Conservation (phyloP, 1,140 invertebrate genomes). For the Drosophila nikananu region DNA sequence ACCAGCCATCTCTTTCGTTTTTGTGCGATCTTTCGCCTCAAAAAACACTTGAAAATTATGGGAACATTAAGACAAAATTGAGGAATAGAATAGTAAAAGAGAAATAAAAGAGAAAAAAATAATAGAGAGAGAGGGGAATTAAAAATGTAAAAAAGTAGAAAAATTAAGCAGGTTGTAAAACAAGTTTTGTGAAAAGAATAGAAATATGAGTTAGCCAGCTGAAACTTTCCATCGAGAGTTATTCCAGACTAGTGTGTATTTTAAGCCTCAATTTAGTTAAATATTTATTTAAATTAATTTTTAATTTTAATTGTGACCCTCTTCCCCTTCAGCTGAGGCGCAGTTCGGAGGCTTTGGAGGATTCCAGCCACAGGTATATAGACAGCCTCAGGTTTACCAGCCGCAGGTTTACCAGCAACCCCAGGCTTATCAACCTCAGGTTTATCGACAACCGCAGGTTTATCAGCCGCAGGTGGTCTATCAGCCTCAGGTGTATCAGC, state of each 20-base stretch:
- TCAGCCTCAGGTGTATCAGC: conserved; percentile 10
- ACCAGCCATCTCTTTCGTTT: conserved; percentile 32
- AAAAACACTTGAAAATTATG: conserved; percentile 2
- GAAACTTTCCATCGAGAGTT: conserved; percentile 16
- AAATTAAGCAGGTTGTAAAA: conserved; percentile 23
- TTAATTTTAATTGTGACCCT: background rate
- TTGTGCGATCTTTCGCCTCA: conserved; percentile 16
- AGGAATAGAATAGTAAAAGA: background rate
- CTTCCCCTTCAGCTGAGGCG: conserved; percentile 32
- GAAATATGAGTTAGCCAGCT: background rate
- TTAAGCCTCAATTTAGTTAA: too few relatives aligned
- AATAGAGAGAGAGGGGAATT: conserved; percentile 2
- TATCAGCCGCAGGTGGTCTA: conserved; percentile 2
- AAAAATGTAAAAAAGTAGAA: background rate
- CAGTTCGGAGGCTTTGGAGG: conserved; percentile 57
- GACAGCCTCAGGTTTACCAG: conserved; percentile 11
- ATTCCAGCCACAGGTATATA: conserved; percentile 50
- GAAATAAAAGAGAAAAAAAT: background rate
- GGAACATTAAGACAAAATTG: conserved; percentile 6
- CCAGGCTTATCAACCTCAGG: conserved; percentile 15
- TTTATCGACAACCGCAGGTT: conserved; percentile 16
- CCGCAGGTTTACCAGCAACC: conserved; percentile 14
- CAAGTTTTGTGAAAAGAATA: conserved; percentile 56
- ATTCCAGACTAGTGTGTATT: too few relatives aligned
- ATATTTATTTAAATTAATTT: background rate